Percentiles rank a stretch among this genome's conserved stretches.
Evolutionary conservation across 2,888 invertebrate species (phyloP).

Genomic region (Sympetrum striolatum): DNA sequence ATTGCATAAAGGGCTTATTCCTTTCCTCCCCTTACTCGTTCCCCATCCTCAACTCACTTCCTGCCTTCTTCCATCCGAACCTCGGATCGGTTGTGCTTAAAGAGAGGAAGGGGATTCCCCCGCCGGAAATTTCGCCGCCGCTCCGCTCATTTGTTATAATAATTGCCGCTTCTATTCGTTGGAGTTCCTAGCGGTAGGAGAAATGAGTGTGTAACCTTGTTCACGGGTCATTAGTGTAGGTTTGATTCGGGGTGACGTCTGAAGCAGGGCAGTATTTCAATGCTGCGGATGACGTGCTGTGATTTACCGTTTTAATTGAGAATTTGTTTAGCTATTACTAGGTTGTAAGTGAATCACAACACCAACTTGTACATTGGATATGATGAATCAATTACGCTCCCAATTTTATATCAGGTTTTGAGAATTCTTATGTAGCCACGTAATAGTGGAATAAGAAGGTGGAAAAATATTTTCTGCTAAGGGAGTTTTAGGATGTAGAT

Average conservation of each 20-base stretch:
- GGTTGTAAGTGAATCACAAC: too few relatives aligned
- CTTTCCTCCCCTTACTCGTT: neutral
- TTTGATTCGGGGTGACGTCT: neutral
- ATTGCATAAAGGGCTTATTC: neutral
- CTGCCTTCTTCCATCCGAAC: neutral
- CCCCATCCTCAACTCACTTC: neutral
- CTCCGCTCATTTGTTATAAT: neutral
- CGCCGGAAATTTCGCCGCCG: constrained; percentile 20
- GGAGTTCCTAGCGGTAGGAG: neutral
- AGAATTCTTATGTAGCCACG: too few relatives aligned
- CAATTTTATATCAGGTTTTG: too few relatives aligned
- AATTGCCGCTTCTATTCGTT: neutral
- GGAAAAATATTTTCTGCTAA: too few relatives aligned
- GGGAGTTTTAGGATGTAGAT: too few relatives aligned
- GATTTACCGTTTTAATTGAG: too few relatives aligned
- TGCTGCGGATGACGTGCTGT: too few relatives aligned
- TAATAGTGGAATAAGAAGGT: too few relatives aligned
- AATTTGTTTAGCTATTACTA: too few relatives aligned
- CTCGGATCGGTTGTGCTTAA: neutral
- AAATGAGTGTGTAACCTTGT: neutral
- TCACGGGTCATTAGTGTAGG: neutral
- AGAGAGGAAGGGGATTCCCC: neutral
- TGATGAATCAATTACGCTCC: too few relatives aligned
- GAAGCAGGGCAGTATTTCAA: too few relatives aligned
- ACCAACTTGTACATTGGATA: too few relatives aligned